Conservation (phyloP, 2,888 invertebrate genomes). For the Cancer borealis region DNA sequence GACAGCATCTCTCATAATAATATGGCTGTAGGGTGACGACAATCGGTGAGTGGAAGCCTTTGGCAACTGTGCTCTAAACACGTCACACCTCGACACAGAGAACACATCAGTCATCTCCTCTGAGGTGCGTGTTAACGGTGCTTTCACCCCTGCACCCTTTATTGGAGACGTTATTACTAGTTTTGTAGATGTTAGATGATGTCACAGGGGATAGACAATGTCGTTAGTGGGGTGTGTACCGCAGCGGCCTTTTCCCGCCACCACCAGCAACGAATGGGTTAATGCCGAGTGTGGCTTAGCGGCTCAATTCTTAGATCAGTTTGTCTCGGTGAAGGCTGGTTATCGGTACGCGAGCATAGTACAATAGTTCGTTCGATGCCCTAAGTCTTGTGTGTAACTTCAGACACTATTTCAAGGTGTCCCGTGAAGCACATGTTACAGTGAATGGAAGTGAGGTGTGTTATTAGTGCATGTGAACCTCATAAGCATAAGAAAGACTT, state of each 20-base stretch:
- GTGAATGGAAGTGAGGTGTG: conserved; percentile 26
- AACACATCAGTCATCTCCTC: neutral
- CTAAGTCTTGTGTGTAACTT: neutral
- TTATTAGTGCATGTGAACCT: neutral
- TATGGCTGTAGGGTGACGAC: neutral
- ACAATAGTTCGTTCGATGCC: neutral
- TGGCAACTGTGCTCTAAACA: conserved; percentile 1
- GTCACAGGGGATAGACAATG: neutral
- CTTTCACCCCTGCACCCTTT: neutral
- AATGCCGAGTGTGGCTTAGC: conserved; percentile 17
- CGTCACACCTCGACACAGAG: conserved; percentile 25
- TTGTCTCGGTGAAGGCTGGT: neutral
- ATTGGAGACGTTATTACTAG: too few relatives aligned
- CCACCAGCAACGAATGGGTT: conserved; percentile 43
- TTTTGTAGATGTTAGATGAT: neutral
- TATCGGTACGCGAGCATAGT: neutral
- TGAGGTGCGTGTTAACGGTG: neutral
- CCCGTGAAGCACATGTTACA: neutral
- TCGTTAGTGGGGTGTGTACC: neutral
- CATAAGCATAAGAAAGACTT: neutral
- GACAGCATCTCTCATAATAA: neutral
- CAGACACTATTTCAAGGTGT: neutral
- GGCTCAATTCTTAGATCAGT: neutral
- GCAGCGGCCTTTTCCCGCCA: conserved; percentile 38
- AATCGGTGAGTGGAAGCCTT: neutral